Percentiles rank a stretch among this genome's conserved stretches.
phyloP scores from a whole-genome alignment of 2,797 vertebrate species.

The Myripristis murdjan region DNA sequence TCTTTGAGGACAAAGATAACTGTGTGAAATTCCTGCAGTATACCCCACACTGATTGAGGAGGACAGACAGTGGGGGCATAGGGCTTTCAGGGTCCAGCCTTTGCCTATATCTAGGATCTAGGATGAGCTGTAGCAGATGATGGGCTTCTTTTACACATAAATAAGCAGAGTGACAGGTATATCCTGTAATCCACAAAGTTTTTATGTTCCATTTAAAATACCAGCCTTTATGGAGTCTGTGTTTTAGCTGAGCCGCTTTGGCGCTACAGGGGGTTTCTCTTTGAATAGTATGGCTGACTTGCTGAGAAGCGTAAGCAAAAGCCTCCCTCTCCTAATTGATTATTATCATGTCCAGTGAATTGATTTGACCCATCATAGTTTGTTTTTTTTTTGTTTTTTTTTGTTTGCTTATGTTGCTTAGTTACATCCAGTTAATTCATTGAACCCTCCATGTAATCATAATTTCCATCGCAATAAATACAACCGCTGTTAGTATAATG shows the following conservation, averaged over 20 bases:
- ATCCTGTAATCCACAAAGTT: constrained; percentile 5
- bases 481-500: background rate
- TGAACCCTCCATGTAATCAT: background rate
- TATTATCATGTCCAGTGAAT: background rate
- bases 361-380: background rate
- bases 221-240: background rate
- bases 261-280: background rate
- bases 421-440: background rate
- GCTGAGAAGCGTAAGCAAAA: background rate
- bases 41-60: constrained; percentile 67
- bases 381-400: background rate
- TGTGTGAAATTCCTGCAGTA: constrained; percentile 79
- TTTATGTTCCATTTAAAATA: constrained; percentile 31
- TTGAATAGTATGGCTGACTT: constrained; percentile 1
- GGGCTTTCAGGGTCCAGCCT: constrained; percentile 44
- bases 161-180: constrained; percentile 47
- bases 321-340: no score
- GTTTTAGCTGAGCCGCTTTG: background rate
- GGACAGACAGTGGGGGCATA: constrained; percentile 44
- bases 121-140: constrained; percentile 62
- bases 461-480: background rate
- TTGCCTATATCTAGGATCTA: constrained; percentile 34
- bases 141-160: constrained; percentile 46
- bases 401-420: background rate
- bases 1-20: constrained; percentile 84